Evolutionary conservation across 2,113 vertebrate genomes (phyloP), one percentile per base, ranked within the genome.

Genomic region (Halichoerus grypus): DNA sequence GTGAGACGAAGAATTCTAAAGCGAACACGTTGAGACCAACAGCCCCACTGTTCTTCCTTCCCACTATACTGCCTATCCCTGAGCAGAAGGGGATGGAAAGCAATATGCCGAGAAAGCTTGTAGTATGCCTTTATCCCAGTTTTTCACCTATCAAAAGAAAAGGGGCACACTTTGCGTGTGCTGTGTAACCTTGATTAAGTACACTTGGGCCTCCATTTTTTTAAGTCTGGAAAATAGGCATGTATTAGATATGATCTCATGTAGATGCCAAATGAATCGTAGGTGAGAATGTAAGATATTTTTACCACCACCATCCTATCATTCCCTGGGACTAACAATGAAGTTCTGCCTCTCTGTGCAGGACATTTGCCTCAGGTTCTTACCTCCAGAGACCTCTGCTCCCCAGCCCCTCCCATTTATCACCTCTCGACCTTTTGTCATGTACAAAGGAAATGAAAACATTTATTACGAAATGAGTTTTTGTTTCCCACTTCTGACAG

Each of bases 1-100:
- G 99, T 99, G 98, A 99, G 99, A 74, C 9, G 14, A 11, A 15
- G 49, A 7, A 36, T 77, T 10, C 26, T 53, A 33, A 18, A 61
- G 57, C 8, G 14, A 53, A 28, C 57, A 71, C 36, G 2, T 9
- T 24, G 93, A 63, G 39, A 59, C 42, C 28, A 42, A 46, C 0
- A 39, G 53, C 31, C 71, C 10, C 13, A 8, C 28, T 51, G 24
- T 36, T 33, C 11, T 82, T 71, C 42, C 72, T 16, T 55, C 51
- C 42, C 10, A 11, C 7, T 59, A 0, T 49, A 55, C 24, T 46
- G 36, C 33, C 42, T 85, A 4, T 53, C 49, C 7, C 39, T 61
- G 74, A 88, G 51, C 59, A 79, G 24, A 97, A 72, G 51, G 36
- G 26, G 72, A 53, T 49, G 6, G 94, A 88, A 96, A 91, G 22